A percentile compares a stretch with the other conserved stretches of the same genome.
Conservation (phyloP, 2,113 vertebrate genomes). For the Elanoides forficatus region DNA sequence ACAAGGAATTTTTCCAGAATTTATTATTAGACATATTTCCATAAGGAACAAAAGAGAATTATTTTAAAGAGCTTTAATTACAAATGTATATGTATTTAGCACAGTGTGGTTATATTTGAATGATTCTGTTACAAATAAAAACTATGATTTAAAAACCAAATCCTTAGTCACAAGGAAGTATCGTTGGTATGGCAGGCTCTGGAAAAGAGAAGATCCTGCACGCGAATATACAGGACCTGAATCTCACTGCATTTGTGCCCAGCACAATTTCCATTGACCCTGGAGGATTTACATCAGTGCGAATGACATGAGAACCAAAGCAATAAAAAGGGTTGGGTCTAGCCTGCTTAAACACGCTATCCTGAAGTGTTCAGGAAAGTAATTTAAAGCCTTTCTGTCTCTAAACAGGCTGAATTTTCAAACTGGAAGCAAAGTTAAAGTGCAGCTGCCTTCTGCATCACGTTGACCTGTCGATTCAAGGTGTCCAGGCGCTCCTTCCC, state of each 20-base stretch:
- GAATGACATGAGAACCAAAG: not conserved
- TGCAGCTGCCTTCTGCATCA: not conserved
- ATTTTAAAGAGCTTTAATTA: not conserved
- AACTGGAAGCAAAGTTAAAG: not conserved
- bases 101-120: not conserved
- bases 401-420: not conserved
- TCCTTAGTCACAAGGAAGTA: not conserved
- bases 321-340: not conserved
- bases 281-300: not conserved
- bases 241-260: not conserved
- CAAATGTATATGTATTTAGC: not conserved
- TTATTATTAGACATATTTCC: not conserved
- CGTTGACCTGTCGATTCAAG: rapidly evolving
- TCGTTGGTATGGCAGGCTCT: not conserved
- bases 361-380: not conserved
- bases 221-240: rapidly evolving
- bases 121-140: not conserved
- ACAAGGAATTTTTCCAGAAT: not conserved
- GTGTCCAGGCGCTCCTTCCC: not conserved
- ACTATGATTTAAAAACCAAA: not conserved
- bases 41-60: not conserved
- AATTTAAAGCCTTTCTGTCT: not conserved
- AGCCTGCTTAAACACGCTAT: not conserved
- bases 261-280: not conserved
- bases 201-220: not conserved